These are phyloP conservation scores for Dolichotis patagonum DNA, from an alignment of 2,113 vertebrate species.

Conservation along the genomic window DNA sequence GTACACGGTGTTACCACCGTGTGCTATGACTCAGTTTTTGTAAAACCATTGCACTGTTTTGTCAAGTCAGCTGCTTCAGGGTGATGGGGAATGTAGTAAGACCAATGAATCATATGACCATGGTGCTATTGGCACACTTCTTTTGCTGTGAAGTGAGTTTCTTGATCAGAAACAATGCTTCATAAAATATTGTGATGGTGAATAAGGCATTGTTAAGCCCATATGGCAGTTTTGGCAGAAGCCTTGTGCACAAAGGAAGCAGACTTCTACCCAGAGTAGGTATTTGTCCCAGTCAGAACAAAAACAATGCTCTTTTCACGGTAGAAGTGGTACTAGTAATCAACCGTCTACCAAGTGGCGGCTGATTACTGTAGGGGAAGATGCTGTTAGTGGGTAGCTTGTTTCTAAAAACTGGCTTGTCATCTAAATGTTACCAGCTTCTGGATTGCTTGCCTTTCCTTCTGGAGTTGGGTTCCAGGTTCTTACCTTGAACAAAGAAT, in stretches of 20 bases:
- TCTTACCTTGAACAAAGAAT: neutral
- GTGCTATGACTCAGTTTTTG: neutral
- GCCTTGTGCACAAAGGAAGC: neutral
- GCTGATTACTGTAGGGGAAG: neutral
- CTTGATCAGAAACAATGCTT: neutral
- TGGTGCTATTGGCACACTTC: neutral
- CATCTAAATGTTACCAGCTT: neutral
- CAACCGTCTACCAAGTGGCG: neutral
- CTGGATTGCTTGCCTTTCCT: neutral
- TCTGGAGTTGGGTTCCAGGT: neutral
- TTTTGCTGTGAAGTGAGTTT: neutral
- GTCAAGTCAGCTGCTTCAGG: neutral
- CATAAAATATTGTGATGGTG: neutral
- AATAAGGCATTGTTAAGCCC: neutral
- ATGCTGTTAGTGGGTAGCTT: neutral
- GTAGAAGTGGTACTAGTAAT: neutral
- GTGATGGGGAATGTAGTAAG: neutral
- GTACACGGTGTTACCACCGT: neutral
- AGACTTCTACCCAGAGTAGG: neutral
- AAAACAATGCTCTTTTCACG: neutral
- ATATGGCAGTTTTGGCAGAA: slow-evolving; percentile 10
- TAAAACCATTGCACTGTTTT: neutral
- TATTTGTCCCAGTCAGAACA: neutral
- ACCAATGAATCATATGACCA: neutral
- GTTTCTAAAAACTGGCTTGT: neutral